phyloP scores from a whole-genome alignment of 2,797 vertebrate genomes.

The Sebastes reedi region DNA sequence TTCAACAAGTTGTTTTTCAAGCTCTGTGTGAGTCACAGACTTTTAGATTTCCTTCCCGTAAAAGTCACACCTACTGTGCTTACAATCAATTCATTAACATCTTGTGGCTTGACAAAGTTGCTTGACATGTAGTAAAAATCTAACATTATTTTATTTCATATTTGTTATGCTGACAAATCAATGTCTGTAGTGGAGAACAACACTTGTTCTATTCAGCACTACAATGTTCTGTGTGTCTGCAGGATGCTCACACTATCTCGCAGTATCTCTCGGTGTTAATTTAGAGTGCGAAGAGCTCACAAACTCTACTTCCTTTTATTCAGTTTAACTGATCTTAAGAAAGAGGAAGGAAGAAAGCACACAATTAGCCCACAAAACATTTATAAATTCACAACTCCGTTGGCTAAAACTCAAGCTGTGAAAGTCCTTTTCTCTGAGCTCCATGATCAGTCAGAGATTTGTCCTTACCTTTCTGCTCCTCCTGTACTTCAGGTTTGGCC shows the following conservation, averaged over 20 bases:
- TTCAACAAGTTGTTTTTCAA: neutral
- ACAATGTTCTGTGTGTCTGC: neutral
- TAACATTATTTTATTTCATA: neutral
- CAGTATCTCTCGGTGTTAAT: neutral
- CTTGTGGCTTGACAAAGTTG: neutral
- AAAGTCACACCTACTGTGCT: neutral
- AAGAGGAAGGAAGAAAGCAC: conserved; percentile 63
- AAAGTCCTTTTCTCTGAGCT: neutral
- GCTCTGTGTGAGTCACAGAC: neutral
- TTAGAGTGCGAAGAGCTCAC: neutral
- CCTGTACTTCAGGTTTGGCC: conserved; percentile 18
- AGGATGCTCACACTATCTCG: neutral
- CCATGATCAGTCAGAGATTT: neutral
- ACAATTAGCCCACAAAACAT: neutral
- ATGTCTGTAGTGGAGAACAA: neutral
- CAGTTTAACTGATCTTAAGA: conserved; percentile 27
- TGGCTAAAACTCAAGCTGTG: neutral
- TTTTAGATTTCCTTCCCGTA: neutral
- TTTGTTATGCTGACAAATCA: neutral
- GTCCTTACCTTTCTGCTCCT: conserved; percentile 63
- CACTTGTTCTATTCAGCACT: neutral
- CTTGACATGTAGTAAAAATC: neutral
- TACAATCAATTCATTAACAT: neutral
- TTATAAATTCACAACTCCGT: neutral
- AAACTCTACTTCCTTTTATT: conserved; percentile 54